Conservation (phyloP, 2,113 vertebrate genomes). For the Nycticorax nycticorax region DNA sequence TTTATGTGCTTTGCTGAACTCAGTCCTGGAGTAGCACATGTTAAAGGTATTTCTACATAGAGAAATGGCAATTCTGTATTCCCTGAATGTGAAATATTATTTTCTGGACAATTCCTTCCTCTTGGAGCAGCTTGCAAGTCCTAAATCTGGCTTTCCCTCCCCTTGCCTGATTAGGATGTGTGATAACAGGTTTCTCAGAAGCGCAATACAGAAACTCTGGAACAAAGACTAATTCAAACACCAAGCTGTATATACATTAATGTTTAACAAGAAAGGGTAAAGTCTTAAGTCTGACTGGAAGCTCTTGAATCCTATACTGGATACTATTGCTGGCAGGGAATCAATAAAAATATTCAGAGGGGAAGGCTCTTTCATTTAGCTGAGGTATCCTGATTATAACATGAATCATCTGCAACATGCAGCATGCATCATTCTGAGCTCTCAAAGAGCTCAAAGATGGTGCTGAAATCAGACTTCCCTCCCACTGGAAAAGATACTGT, state of each 20-base stretch:
- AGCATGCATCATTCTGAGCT: not conserved
- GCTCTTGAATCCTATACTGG: not conserved
- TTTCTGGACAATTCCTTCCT: not conserved
- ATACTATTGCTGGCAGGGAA: not conserved
- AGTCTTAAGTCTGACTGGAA: not conserved
- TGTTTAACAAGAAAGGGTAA: not conserved
- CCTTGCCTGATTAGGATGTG: not conserved
- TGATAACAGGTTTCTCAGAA: slow-evolving; percentile 9
- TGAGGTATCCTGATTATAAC: not conserved
- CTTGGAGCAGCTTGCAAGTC: not conserved
- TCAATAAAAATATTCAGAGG: not conserved
- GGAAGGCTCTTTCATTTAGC: not conserved
- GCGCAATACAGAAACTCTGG: not conserved
- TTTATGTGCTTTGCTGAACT: not conserved
- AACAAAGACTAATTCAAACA: slow-evolving; percentile 20
- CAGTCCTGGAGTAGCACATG: not conserved
- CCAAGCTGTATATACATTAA: not conserved
- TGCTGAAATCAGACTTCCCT: not conserved
- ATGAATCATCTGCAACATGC: not conserved
- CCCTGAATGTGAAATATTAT: not conserved
- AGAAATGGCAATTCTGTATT: not conserved
- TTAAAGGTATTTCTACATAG: not conserved
- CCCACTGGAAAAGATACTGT: not conserved
- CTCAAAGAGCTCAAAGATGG: not conserved
- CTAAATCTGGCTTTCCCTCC: not conserved